phyloP scores from a whole-genome alignment of 2,113 vertebrate genomes.

The Forbesichthys agassizii region DNA sequence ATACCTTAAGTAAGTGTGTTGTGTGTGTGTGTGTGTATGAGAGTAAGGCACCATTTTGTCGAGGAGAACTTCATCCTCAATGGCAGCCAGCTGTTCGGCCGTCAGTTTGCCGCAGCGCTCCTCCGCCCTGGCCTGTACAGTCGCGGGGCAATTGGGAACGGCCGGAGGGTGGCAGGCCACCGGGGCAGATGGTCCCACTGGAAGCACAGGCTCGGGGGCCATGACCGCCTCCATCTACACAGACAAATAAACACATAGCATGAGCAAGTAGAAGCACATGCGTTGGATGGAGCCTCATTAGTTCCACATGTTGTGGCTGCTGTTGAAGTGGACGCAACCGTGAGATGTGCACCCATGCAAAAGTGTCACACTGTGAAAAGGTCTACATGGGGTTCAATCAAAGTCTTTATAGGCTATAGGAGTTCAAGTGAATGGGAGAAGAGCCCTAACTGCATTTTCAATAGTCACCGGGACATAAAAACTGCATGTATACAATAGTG shows the following conservation, averaged over 20 bases:
- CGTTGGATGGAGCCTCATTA: not conserved
- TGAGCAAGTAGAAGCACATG: not conserved
- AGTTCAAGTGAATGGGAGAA: too few species aligned
- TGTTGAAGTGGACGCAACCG: not conserved
- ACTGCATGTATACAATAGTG: too few species aligned
- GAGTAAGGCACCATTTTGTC: constrained; percentile 89
- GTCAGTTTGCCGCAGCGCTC: constrained; percentile 76
- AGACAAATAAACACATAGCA: constrained; percentile 6
- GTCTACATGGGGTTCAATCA: too few species aligned
- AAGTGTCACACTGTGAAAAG: too few species aligned
- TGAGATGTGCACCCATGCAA: too few species aligned
- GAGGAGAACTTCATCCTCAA: constrained; percentile 90
- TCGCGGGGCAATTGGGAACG: constrained; percentile 75
- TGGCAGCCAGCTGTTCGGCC: constrained; percentile 80
- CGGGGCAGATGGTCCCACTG: constrained; percentile 50
- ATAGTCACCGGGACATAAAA: too few species aligned
- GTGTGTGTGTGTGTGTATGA: not conserved
- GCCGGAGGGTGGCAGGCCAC: constrained; percentile 53
- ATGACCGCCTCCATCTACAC: constrained; percentile 78
- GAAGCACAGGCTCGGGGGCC: constrained; percentile 67
- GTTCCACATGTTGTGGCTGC: not conserved
- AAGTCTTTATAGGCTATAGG: too few species aligned
- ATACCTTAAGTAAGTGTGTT: too few species aligned
- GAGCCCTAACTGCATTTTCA: too few species aligned
- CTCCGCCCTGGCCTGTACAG: constrained; percentile 56